phyloP scores from a whole-genome alignment of 2,113 vertebrate genomes.

The Indicator indicator region DNA sequence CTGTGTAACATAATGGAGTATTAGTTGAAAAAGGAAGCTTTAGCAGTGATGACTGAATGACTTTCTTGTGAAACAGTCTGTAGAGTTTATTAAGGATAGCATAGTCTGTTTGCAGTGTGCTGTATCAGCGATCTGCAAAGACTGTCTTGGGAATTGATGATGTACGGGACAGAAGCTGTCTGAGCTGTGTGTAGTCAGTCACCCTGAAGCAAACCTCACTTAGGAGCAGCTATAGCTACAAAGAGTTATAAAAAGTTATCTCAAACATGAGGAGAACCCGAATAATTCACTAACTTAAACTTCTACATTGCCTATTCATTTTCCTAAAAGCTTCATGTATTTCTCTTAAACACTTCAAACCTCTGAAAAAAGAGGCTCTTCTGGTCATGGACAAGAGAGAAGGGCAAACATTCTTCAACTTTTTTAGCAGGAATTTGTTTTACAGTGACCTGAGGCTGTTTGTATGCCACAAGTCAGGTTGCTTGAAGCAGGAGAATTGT shows the following conservation, averaged over 20 bases:
- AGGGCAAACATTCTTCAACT: neutral
- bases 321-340: neutral
- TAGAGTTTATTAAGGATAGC: neutral
- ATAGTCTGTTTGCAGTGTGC: constrained; percentile 43
- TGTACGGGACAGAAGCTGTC: constrained; percentile 28
- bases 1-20: neutral
- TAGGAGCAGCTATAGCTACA: neutral
- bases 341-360: neutral
- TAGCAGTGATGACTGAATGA: neutral
- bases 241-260: neutral
- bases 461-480: neutral
- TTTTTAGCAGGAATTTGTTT: neutral
- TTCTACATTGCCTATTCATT: neutral
- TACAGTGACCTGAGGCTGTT: neutral
- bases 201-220: neutral
- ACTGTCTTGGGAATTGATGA: constrained; percentile 14
- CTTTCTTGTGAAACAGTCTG: neutral
- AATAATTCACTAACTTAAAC: neutral
- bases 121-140: constrained; percentile 41
- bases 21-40: neutral
- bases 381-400: neutral
- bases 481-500: neutral
- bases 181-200: neutral
- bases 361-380: neutral
- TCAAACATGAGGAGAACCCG: neutral